A percentile compares a stretch with the other conserved stretches of the same genome.
These are phyloP conservation scores for Augochlora pura DNA, from an alignment of 1,140 invertebrate genomes.

Conservation along the genomic window DNA sequence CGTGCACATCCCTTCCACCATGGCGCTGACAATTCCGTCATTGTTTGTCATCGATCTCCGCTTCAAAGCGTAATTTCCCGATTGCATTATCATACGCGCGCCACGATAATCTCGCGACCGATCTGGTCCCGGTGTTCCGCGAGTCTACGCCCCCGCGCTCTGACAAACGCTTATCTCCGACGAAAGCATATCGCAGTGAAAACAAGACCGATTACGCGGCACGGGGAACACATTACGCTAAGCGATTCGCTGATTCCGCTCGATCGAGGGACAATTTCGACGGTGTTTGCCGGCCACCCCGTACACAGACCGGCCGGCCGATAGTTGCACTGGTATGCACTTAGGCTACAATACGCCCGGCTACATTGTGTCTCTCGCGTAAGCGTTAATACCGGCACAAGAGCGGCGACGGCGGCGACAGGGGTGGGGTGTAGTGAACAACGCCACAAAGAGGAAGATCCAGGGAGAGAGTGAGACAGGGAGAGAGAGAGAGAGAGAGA, in stretches of 20 bases:
- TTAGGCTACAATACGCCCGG: slow-evolving; percentile 52
- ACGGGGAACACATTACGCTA: slow-evolving; percentile 14
- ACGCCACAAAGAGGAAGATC: slow-evolving; percentile 34
- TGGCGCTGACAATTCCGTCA: background rate
- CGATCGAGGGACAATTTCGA: slow-evolving; percentile 16
- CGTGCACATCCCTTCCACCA: background rate
- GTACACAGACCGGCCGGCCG: slow-evolving; percentile 43
- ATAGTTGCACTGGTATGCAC: slow-evolving; percentile 60
- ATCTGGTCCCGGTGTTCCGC: slow-evolving; percentile 6
- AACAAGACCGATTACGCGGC: slow-evolving; percentile 26
- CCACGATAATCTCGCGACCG: slow-evolving; percentile 18
- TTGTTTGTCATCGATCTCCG: slow-evolving; percentile 3
- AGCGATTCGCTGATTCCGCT: slow-evolving; percentile 21
- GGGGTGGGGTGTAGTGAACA: slow-evolving; percentile 14
- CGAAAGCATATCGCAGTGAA: slow-evolving; percentile 21
- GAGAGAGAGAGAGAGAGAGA: background rate
- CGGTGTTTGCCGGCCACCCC: slow-evolving; percentile 46
- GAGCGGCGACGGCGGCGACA: slow-evolving; percentile 1
- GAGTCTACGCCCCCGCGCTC: background rate
- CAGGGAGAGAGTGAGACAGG: background rate
- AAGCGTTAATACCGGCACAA: slow-evolving; percentile 50
- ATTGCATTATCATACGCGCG: slow-evolving; percentile 8
- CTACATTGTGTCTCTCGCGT: slow-evolving; percentile 52
- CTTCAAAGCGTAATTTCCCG: background rate
- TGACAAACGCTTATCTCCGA: slow-evolving; percentile 10